Evolutionary conservation across 1,140 invertebrate genomes (phyloP).

Genomic region (Gryllus bimaculatus): DNA sequence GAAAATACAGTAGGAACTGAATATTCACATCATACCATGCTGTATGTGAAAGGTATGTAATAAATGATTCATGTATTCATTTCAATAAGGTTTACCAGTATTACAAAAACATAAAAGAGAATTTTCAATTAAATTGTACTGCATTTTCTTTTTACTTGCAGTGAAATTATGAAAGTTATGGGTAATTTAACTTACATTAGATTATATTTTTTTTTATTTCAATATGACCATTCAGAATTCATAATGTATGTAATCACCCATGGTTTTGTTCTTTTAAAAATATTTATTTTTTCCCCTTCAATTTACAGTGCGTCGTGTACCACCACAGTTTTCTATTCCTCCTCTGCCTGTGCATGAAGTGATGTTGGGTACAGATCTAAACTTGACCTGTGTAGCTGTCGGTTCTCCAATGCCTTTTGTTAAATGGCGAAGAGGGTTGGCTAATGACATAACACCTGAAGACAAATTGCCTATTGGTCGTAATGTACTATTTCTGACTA

Average conservation of each 20-base stretch:
- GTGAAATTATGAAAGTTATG: too few species aligned
- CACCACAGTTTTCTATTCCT: conserved; percentile 88
- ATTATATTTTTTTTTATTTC: too few species aligned
- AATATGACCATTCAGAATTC: too few species aligned
- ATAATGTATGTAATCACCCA: background rate
- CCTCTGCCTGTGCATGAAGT: conserved; percentile 77
- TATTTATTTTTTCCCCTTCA: background rate
- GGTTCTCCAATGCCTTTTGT: conserved; percentile 97
- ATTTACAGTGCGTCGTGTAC: conserved; percentile 74
- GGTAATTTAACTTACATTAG: too few species aligned
- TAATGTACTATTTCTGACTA: conserved; percentile 75
- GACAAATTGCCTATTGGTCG: conserved; percentile 74
- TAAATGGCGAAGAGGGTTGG: conserved; percentile 82
- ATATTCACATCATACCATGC: conserved; percentile 78
- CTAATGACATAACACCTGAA: conserved; percentile 71
- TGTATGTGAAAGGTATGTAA: conserved; percentile 86
- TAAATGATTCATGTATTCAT: too few species aligned
- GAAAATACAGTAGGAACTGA: conserved; percentile 85
- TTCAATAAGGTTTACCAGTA: too few species aligned
- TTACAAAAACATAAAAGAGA: too few species aligned
- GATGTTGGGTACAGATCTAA: conserved; percentile 78
- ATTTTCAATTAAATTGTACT: too few species aligned
- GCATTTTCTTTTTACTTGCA: too few species aligned
- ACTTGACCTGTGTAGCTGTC: conserved; percentile 91
- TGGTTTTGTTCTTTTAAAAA: background rate